Percentiles rank a stretch among this genome's conserved stretches.
These are phyloP conservation scores for Trichopoda pennipes DNA, from an alignment of 2,888 invertebrate genomes.

Conservation along the genomic window DNA sequence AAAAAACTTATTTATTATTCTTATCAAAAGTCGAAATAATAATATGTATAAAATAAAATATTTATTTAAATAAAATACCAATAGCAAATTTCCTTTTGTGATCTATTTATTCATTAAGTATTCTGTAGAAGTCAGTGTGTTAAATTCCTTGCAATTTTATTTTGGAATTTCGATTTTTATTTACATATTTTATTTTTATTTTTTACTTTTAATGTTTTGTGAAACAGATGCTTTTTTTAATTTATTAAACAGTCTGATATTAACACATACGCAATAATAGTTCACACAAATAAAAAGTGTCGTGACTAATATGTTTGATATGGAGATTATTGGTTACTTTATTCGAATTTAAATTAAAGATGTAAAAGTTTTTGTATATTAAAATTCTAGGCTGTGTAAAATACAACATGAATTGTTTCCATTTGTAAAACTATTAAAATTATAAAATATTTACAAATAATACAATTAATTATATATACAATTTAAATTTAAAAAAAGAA, in stretches of 20 bases:
- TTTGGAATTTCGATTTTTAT: slow-evolving; percentile 25
- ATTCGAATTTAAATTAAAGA: no score
- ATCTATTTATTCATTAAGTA: slow-evolving; percentile 57
- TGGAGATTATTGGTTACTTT: no score
- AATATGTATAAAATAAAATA: background rate
- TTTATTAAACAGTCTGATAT: background rate
- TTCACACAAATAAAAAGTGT: no score
- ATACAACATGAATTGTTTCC: no score
- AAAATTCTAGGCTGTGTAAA: no score
- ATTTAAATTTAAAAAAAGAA: no score
- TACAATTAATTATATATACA: no score
- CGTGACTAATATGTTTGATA: no score
- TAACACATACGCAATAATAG: no score
- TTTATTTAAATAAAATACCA: slow-evolving; percentile 41
- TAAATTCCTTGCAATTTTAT: slow-evolving; percentile 36
- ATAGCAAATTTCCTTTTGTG: slow-evolving; percentile 53
- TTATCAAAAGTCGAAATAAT: slow-evolving; percentile 15
- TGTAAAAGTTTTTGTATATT: no score
- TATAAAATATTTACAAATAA: no score
- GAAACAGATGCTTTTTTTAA: slow-evolving; percentile 42
- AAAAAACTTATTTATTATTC: slow-evolving; percentile 39
- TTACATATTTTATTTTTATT: background rate
- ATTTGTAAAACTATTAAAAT: no score
- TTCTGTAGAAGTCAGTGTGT: slow-evolving; percentile 51
- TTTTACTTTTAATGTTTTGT: slow-evolving; percentile 2